These are phyloP conservation scores for Amphipyra berbera DNA, from an alignment of 2,888 invertebrate genomes.

Conservation along the genomic window DNA sequence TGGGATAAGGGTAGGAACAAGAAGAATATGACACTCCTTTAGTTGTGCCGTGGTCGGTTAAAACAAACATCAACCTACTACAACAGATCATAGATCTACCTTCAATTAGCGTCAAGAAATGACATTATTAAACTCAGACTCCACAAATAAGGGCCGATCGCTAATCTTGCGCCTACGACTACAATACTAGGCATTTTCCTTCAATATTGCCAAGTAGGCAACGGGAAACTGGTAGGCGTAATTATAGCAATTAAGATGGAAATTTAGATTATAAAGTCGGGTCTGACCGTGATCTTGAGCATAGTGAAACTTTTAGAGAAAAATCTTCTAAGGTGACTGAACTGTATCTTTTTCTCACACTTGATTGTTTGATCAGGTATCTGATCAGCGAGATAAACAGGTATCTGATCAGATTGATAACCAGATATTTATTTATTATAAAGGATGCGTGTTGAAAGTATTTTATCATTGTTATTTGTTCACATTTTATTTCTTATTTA, in stretches of 20 bases:
- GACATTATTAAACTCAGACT: constrained; percentile 4
- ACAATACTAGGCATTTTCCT: constrained; percentile 22
- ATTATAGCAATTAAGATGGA: constrained; percentile 42
- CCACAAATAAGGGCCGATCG: constrained; percentile 18
- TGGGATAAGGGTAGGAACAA: no score
- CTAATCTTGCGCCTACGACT: constrained; percentile 14
- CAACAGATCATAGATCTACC: background rate
- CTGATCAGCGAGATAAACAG: no score
- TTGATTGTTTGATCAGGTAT: no score
- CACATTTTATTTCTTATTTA: no score
- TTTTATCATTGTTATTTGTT: no score
- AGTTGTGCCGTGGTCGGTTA: no score
- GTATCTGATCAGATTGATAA: no score
- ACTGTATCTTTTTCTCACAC: constrained; percentile 1
- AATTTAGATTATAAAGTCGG: constrained; percentile 27
- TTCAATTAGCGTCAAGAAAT: background rate
- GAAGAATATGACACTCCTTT: no score
- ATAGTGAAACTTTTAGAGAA: constrained; percentile 12
- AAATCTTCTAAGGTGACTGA: constrained; percentile 13
- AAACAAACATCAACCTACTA: no score
- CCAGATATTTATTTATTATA: no score
- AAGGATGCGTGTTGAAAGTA: no score
- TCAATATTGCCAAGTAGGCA: constrained; percentile 6
- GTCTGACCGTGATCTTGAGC: constrained; percentile 9
- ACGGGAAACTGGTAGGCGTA: constrained; percentile 23